These are phyloP conservation scores for Ameiurus melas DNA, from an alignment of 2,113 vertebrate genomes.

Conservation along the genomic window DNA sequence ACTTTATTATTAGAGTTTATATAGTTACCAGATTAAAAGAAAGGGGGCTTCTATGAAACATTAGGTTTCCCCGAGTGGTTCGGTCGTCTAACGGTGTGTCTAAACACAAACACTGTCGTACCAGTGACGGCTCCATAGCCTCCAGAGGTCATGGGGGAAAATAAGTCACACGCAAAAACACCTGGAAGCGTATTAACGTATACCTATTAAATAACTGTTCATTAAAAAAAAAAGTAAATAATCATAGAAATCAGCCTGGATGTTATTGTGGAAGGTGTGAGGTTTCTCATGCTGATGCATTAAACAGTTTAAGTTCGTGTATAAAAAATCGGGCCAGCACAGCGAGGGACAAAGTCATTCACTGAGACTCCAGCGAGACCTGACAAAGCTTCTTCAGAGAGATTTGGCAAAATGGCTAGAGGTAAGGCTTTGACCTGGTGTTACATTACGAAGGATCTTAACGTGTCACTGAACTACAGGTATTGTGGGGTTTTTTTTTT, in stretches of 20 bases:
- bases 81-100: neutral
- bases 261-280: slow-evolving; percentile 30
- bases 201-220: slow-evolving; percentile 29
- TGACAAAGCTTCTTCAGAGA: neutral
- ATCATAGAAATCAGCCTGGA: neutral
- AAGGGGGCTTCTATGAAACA: neutral
- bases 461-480: neutral
- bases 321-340: slow-evolving; percentile 54
- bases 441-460: neutral
- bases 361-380: slow-evolving; percentile 2
- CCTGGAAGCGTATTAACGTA: slow-evolving; percentile 14
- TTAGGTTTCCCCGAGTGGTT: too few relatives aligned
- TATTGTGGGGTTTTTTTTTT: neutral
- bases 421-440: slow-evolving; percentile 37
- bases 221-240: neutral
- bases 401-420: slow-evolving; percentile 42
- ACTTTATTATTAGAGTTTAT: neutral
- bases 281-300: slow-evolving; percentile 50
- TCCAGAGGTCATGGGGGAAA: slow-evolving; percentile 35
- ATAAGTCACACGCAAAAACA: slow-evolving; percentile 4
- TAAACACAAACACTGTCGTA: neutral
- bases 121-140: neutral
- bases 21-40: neutral
- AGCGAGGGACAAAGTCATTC: slow-evolving; percentile 11
- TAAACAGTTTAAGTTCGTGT: slow-evolving; percentile 46